Evolutionary conservation across 2,888 invertebrate species (phyloP), one percentile per base, ranked within the genome.

Genomic region (Cephus pulcher): DNA sequence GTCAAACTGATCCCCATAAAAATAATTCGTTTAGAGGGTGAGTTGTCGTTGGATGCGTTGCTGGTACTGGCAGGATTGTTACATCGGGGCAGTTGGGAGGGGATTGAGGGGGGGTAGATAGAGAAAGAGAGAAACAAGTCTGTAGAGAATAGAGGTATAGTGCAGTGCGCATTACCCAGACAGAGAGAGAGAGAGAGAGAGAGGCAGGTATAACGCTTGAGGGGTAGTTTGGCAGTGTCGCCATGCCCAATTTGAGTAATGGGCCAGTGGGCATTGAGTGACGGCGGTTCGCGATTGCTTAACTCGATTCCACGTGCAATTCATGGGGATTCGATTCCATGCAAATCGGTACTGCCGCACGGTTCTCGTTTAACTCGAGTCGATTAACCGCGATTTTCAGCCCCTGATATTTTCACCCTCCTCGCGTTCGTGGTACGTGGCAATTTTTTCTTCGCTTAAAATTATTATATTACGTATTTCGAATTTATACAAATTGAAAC

Each of bases 21-120:
- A 78, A 81, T 83, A 83, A 84, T 84, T 83, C 81, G 82, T 81
- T 84, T 84, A 84, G 75, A 79, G 82, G 73, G 75, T 79, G 80
- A 78, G 76, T 70, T 37, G 69, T 23, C 33, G 74, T 34, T 56
- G 56, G 56, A 56, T 56, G 56, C 56, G 56, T 23, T 56, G 56
- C 56, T 56, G 56, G 56, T 56, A 56, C 56, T 56, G 56, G 56
- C 23, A 56, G 56, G 15, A 56, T 56, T 56, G 23, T 56, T 37
- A 40, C 6, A 15, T 15, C 4, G 40, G 15, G 15, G 15, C 23
- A 40, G 15, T 0, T 6, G 9, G 56, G 23, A 9, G 56, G 56
- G 40, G 40, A 15, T 1, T 15, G 15, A 40, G 33, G 40, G 23
- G 9, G 23, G 9, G 56, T 2, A 56, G 56, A 23, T 23, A 56